Conservation (phyloP, 2,113 vertebrate species). For the Pseudorectes ferrugineus region DNA sequence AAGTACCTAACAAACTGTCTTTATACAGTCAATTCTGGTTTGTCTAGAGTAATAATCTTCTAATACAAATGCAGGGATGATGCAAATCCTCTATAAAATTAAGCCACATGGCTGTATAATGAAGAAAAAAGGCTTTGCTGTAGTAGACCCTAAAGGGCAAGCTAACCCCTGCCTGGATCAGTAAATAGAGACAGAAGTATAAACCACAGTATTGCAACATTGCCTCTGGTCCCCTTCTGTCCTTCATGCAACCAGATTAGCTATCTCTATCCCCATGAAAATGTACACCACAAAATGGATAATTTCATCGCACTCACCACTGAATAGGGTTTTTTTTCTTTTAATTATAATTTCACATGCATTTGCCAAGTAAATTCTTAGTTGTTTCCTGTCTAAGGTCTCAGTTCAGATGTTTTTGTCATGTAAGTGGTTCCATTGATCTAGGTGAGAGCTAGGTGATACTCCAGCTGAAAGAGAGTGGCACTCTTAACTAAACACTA, state of each 20-base stretch:
- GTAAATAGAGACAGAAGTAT: background rate
- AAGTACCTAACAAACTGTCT: background rate
- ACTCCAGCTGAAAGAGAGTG: background rate
- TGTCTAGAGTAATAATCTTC: background rate
- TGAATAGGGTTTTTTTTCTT: background rate
- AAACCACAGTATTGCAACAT: background rate
- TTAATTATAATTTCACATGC: background rate
- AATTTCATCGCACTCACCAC: background rate
- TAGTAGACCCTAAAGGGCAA: background rate
- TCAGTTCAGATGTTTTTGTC: background rate
- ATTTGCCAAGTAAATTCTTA: background rate
- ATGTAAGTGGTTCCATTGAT: background rate
- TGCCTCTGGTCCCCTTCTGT: background rate
- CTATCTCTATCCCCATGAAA: background rate
- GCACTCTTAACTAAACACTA: background rate
- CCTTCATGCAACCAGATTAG: background rate
- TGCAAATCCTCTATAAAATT: constrained; percentile 9
- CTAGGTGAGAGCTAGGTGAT: background rate
- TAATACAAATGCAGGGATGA: background rate
- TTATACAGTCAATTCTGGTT: background rate
- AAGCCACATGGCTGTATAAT: background rate
- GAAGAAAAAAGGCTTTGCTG: background rate
- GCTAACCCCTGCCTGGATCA: background rate
- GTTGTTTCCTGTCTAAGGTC: background rate
- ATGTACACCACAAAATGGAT: background rate